Evolutionary conservation across 2,113 vertebrate genomes (phyloP), one percentile per base, ranked within the genome.

Genomic region (Onychostruthus taczanowskii): DNA sequence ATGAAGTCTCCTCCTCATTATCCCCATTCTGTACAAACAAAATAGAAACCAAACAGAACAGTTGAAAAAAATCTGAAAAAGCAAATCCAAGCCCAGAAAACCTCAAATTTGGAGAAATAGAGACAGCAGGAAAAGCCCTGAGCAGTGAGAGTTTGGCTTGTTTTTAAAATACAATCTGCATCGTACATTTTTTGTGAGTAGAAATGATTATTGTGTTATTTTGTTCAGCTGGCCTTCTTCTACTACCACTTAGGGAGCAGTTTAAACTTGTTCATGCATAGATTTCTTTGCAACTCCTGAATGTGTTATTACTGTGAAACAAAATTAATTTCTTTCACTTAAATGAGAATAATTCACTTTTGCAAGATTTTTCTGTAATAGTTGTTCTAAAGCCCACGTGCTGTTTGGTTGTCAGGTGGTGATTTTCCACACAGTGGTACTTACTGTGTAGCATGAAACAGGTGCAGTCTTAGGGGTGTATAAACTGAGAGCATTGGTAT

Each of bases 261-360:
- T 70, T 70, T 59, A 55, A 70, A 74, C 84, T 84, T 93, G 74
- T 35, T 84, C 53, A 35, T 68, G 68, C 33, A 44, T 61, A 85
- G 85, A 93, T 94, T 66, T 84, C 69, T 92, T 94, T 87, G 19
- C 62, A 89, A 55, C n/a, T 91, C 77, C 56, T 82, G n/a, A 84
- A 76, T 64, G 5, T 59, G 13, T 74, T 81, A 44, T 88, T 93
- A 77, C 22, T 67, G 35, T 87, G 56, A 93, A 84, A 23, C 12
- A 59, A 83, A 94, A 92, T 64, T 52, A 89, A 78, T 90, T 88
- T 90, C 28, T 78, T 78, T 93, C 56, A 50, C 44, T 87, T 66
- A 55, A 89, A 49, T 52, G 30, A 82, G 90, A 91, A 92, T 20
- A 89, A 87, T 77, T 93, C 13, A 75, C 24, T 92, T 97, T 55